Evolutionary conservation across 2,113 vertebrate species (phyloP), one percentile per base, ranked within the genome.

Genomic region (Rhinoderma darwinii): DNA sequence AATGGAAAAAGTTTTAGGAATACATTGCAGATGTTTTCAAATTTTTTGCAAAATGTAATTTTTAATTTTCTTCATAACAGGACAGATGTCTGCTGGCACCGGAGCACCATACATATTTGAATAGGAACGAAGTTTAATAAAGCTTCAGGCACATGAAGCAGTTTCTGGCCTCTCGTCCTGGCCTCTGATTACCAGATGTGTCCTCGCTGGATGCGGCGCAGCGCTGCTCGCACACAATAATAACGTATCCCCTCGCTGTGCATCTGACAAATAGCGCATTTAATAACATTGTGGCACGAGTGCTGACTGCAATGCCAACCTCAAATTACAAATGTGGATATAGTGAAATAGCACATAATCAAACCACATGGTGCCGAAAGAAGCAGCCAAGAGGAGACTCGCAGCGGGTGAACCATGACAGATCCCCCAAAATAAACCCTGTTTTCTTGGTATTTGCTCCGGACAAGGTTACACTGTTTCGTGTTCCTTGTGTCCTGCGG

Each of bases 251-350:
- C 18, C 18, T 76, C 59, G 43, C 61, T 7, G 44, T 32, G 72
- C 12, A 61, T 22, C 32, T 41, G 37, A 76, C 37, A 63, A 59
- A 41, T 44, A 44, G 73, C 25, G 39, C 51, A 63, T 85, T 63
- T 85, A 77, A 85, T 77, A 85, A 76, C 73, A 22, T 61, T 66
- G 72, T 85, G 84, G 54, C 84, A 77, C 66, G 54, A 77, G 84
- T 50, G 84, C 84, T 77, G 84, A 66, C 73, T 47, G 73, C 84
- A 66, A n/a, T 77, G 56, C 84, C 84, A 77, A 85, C 73, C 84
- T 77, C 84, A 85, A 85, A 85, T 85, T 85, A 84, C 43, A 76
- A 76, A 77, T 85, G 84, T 85, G 84, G 73, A 76, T 39, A 32
- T 30, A 61, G 30, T 12, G 54, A 84, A 84, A 76, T 63, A 63